phyloP scores from a whole-genome alignment of 2,797 vertebrate genomes.

The Cyclura pinguis region DNA sequence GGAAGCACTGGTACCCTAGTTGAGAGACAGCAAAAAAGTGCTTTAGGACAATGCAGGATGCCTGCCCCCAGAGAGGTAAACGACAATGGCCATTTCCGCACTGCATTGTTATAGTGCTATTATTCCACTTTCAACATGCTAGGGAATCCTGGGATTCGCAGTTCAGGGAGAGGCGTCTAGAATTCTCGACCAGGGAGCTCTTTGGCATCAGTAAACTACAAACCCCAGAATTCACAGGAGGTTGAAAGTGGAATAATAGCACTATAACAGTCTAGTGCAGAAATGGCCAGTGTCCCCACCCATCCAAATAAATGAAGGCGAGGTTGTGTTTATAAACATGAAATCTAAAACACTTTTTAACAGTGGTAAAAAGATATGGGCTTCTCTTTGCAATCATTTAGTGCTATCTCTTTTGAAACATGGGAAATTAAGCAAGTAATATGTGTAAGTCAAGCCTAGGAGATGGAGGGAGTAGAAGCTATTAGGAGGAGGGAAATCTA shows the following conservation, averaged over 20 bases:
- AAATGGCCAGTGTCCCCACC: too few species aligned
- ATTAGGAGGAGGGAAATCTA: background rate
- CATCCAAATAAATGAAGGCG: background rate
- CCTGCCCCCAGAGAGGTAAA: background rate
- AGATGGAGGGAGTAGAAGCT: background rate
- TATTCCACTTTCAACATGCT: too few species aligned
- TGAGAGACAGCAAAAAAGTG: background rate
- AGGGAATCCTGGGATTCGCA: too few species aligned
- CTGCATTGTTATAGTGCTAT: too few species aligned
- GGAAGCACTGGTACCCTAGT: background rate
- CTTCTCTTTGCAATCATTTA: slow-evolving; percentile 11
- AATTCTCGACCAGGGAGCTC: too few species aligned
- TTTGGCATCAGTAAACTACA: too few species aligned
- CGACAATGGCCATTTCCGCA: too few species aligned
- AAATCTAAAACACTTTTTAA: background rate
- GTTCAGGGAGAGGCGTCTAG: too few species aligned
- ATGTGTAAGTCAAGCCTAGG: background rate
- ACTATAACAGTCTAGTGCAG: too few species aligned
- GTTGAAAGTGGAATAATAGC: too few species aligned
- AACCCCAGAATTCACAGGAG: too few species aligned
- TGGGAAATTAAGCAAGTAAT: slow-evolving; percentile 36
- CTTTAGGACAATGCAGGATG: background rate
- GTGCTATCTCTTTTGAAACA: slow-evolving; percentile 28
- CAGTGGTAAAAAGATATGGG: background rate
- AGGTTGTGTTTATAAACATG: background rate